These are phyloP conservation scores for Dromiciops gliroides DNA, from an alignment of 2,113 vertebrate species.

Conservation along the genomic window DNA sequence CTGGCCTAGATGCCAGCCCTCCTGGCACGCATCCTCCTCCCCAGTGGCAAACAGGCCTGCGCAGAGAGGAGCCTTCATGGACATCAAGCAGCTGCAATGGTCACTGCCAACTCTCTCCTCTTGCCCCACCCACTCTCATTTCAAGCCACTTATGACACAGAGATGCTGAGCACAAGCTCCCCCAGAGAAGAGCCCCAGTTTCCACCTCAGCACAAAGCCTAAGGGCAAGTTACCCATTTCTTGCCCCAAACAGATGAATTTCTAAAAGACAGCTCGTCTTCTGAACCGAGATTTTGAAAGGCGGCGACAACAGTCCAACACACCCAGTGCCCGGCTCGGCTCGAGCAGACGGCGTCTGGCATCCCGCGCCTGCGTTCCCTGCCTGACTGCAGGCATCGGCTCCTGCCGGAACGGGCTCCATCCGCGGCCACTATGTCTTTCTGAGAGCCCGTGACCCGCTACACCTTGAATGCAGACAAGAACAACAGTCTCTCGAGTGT, in stretches of 20 bases:
- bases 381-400: neutral
- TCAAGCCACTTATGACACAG: rapidly evolving
- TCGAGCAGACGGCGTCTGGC: neutral
- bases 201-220: neutral
- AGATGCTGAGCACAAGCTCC: neutral
- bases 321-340: too few species aligned
- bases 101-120: too few species aligned
- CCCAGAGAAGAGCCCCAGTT: rapidly evolving
- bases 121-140: rapidly evolving
- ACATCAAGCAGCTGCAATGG: too few species aligned
- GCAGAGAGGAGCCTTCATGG: rapidly evolving
- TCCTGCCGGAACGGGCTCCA: neutral
- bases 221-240: neutral
- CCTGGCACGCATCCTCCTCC: too few species aligned
- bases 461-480: neutral
- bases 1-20: neutral
- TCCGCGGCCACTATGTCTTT: neutral
- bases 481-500: slow-evolving; percentile 17
- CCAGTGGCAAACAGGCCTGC: rapidly evolving
- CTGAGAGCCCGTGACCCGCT: neutral
- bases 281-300: neutral
- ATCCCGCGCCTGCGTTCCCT: neutral
- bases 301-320: neutral
- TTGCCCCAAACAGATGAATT: neutral
- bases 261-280: neutral